Evolutionary conservation across 2,113 vertebrate species (phyloP).

Genomic region (Anolis sagrei): DNA sequence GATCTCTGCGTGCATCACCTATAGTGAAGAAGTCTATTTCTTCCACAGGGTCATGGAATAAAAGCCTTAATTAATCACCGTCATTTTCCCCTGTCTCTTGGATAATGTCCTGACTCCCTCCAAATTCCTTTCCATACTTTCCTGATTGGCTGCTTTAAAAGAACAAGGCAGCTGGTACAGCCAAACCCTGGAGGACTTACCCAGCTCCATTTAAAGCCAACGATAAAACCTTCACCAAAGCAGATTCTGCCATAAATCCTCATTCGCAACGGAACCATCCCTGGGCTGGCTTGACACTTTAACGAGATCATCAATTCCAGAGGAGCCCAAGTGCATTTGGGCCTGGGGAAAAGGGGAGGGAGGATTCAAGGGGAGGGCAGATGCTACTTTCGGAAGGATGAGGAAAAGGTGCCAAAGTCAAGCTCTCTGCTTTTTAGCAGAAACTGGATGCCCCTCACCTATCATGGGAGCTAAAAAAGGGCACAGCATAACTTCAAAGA

Average conservation of each 20-base stretch:
- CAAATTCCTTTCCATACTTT: constrained; percentile 14
- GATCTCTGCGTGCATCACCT: not conserved
- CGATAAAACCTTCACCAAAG: constrained; percentile 59
- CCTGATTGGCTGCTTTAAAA: constrained; percentile 32
- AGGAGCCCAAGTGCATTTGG: not conserved
- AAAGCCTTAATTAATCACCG: constrained; percentile 28
- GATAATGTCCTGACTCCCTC: constrained; percentile 20
- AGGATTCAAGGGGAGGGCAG: not conserved
- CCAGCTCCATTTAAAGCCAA: constrained; percentile 17
- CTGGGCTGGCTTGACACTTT: constrained; percentile 51
- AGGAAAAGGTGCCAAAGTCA: constrained; percentile 16
- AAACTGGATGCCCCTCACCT: constrained; percentile 20
- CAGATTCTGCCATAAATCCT: constrained; percentile 58
- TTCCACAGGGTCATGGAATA: constrained; percentile 14
- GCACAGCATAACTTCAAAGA: not conserved
- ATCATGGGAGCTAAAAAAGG: not conserved
- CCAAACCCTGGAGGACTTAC: constrained; percentile 28
- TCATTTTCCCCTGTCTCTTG: constrained; percentile 13
- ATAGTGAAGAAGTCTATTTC: constrained; percentile 6
- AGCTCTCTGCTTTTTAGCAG: not conserved
- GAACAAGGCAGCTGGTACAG: constrained; percentile 33
- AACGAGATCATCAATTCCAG: constrained; percentile 60
- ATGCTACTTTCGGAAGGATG: constrained; percentile 19
- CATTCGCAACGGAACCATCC: constrained; percentile 16
- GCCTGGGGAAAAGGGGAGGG: constrained; percentile 2